A percentile compares a stretch with the other conserved stretches of the same genome.
These are phyloP conservation scores for Sebastes wilsoni DNA, from an alignment of 2,797 vertebrate genomes.

Conservation along the genomic window DNA sequence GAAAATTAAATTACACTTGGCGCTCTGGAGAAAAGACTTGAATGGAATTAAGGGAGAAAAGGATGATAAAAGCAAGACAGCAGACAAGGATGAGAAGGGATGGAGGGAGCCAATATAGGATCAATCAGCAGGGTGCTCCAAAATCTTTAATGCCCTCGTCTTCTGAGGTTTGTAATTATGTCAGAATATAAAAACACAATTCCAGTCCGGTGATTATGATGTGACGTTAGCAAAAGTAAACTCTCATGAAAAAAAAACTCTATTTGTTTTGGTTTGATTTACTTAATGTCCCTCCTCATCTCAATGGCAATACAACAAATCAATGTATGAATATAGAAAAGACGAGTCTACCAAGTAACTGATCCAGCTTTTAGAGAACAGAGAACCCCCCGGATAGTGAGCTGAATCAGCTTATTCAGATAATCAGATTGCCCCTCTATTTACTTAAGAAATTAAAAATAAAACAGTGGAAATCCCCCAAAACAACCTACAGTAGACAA, in stretches of 20 bases:
- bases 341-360: neutral
- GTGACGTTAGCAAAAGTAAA: neutral
- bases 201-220: neutral
- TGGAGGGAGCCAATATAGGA: constrained; percentile 22
- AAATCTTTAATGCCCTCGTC: constrained; percentile 33
- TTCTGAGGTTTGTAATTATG: constrained; percentile 19
- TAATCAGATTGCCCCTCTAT: constrained; percentile 52
- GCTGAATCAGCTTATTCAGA: constrained; percentile 53
- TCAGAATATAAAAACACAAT: neutral
- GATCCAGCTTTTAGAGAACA: constrained; percentile 33
- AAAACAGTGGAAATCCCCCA: neutral
- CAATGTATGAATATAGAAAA: neutral
- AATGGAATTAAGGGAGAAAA: neutral
- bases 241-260: neutral
- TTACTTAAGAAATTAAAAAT: constrained; percentile 52
- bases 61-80: constrained; percentile 38
- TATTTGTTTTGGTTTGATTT: neutral
- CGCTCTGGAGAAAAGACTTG: neutral
- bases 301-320: constrained; percentile 1
- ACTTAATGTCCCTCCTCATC: neutral
- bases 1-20: neutral
- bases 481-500: neutral
- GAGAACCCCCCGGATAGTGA: constrained; percentile 13
- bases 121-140: constrained; percentile 54
- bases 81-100: constrained; percentile 45